Conservation (phyloP, 1,140 invertebrate genomes). For the Spodoptera frugiperda region DNA sequence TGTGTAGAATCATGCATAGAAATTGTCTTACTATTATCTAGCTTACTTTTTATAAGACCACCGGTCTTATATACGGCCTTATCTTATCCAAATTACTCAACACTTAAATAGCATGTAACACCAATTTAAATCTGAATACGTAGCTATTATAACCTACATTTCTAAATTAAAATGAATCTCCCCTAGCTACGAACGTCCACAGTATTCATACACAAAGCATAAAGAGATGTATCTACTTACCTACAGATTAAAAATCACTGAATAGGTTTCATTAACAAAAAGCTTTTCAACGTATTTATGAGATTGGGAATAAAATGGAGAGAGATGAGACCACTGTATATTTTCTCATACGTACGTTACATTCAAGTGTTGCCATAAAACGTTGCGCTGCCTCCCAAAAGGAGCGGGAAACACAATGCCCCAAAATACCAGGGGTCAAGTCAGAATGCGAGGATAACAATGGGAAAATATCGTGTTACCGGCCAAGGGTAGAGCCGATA, state of each 20-base stretch:
- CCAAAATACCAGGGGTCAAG: conserved; percentile 49
- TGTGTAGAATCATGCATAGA: too few species aligned
- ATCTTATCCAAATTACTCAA: too few species aligned
- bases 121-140: too few species aligned
- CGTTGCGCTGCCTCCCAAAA: background rate
- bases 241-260: conserved; percentile 1
- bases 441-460: conserved; percentile 46
- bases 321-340: background rate
- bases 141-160: too few species aligned
- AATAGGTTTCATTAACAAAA: conserved; percentile 15
- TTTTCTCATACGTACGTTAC: conserved; percentile 3
- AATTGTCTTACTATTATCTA: too few species aligned
- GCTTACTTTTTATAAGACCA: too few species aligned
- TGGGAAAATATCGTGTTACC: conserved; percentile 47
- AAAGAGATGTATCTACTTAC: background rate
- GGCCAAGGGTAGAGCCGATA: conserved; percentile 40
- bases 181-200: background rate
- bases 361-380: conserved; percentile 29
- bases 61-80: too few species aligned
- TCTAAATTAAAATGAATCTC: background rate
- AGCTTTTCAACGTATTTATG: conserved; percentile 13
- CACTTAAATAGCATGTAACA: too few species aligned
- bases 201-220: background rate
- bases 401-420: conserved; percentile 13
- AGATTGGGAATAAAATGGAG: background rate